Evolutionary conservation across 1,140 invertebrate genomes (phyloP).

Genomic region (Coenobita brevimanus): DNA sequence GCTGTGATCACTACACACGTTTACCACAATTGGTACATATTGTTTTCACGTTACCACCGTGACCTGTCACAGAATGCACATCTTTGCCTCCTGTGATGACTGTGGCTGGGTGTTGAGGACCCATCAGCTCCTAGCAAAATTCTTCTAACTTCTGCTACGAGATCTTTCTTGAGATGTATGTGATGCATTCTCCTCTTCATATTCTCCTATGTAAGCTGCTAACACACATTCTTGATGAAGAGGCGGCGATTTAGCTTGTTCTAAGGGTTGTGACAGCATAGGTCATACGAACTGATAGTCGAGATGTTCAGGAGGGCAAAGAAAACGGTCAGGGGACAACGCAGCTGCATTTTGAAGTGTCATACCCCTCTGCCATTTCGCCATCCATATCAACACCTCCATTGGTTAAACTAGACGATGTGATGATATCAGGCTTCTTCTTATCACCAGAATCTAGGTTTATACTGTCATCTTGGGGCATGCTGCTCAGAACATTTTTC

Average conservation of each 20-base stretch:
- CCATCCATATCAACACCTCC: constrained; percentile 70
- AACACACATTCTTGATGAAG: constrained; percentile 26
- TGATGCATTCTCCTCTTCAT: constrained; percentile 37
- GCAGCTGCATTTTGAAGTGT: constrained; percentile 19
- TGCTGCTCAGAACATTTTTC: constrained; percentile 67
- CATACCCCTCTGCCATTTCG: constrained; percentile 66
- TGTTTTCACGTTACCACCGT: constrained; percentile 40
- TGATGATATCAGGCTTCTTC: constrained; percentile 71
- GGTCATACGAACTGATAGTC: constrained; percentile 27
- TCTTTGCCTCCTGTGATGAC: constrained; percentile 37
- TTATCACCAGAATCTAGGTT: constrained; percentile 55
- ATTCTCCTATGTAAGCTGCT: constrained; percentile 6
- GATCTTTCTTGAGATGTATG: constrained; percentile 2
- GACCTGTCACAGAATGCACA: constrained; percentile 41
- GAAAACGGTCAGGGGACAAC: constrained; percentile 68
- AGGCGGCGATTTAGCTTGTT: constrained; percentile 36
- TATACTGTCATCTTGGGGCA: too few species aligned
- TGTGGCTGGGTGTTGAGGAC: constrained; percentile 9
- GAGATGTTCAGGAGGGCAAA: constrained; percentile 66
- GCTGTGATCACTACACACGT: constrained; percentile 40
- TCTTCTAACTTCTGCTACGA: too few species aligned
- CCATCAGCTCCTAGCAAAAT: constrained; percentile 16
- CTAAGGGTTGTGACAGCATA: constrained; percentile 25
- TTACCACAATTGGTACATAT: constrained; percentile 19
- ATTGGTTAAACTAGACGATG: constrained; percentile 71